Base-by-base conservation (phyloP, 2,797 vertebrate genomes). In the Malacoctenus gilli region DNA sequence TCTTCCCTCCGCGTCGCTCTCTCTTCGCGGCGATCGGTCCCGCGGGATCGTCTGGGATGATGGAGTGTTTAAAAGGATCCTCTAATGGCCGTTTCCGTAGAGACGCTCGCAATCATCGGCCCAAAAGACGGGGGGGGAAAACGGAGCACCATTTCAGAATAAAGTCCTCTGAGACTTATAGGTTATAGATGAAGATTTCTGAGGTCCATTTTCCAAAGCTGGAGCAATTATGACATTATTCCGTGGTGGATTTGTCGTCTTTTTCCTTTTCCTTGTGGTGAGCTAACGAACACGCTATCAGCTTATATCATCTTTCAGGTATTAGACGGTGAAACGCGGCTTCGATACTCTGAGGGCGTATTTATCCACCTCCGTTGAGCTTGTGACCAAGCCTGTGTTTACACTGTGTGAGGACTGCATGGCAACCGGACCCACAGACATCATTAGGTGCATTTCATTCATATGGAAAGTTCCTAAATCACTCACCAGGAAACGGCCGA, bases 11-110 rank as follows among this genome's bases (percentile, higher is more conserved):
- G 75, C 51, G 72, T 66, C 48, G n/a, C n/a, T 21, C 20, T n/a
- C 60, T 55, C 46, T 51, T 60, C 63, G 35, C 34, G 14, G 52
- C 73, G 77, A 87, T 80, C 77, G 72, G 68, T 60, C 68, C 66
- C 15, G 18, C 37, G 79, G 74, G 82, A 73, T 62, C 38, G 34
- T 59, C 46, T 55, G 12, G 51, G 52, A 82, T 79, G 62, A 78
- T 67, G 57, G 53, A 51, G 61, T 64, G 57, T 72, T 72, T 69
- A 42, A 67, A 68, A 67, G 60, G 53, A 50, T 58, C 77, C 25
- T 52, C 59, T 71, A 30, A 53, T 59, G 73, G 68, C 71, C 22
- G 53, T 59, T 65, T 77, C 82, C 74, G 53, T 23, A 46, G 63
- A 49, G 65, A 49, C 54, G 51, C 50, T 13, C 28, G 59, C 59